Percentiles rank a stretch among this genome's conserved stretches.
These are phyloP conservation scores for Mythimna pallens DNA, from an alignment of 2,888 invertebrate genomes.

Conservation along the genomic window DNA sequence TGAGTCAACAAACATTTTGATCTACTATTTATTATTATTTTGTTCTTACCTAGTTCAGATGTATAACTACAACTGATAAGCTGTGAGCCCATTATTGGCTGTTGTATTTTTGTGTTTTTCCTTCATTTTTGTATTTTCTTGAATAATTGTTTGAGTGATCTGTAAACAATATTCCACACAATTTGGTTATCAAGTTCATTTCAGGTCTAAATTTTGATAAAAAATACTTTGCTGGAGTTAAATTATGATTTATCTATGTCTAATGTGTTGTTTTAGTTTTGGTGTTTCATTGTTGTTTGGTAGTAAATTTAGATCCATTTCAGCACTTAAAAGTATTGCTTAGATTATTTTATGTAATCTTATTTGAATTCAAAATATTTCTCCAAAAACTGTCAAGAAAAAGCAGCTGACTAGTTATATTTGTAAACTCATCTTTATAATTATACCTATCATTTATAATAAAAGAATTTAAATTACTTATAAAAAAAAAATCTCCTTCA, in stretches of 20 bases:
- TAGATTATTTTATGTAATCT: background rate
- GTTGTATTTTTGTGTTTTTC: background rate
- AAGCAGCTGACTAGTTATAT: background rate
- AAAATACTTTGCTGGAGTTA: background rate
- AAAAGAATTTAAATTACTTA: too few species aligned
- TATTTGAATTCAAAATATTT: background rate
- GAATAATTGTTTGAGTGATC: background rate
- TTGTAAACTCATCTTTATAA: background rate
- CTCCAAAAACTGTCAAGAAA: background rate
- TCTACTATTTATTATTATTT: background rate
- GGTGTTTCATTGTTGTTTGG: background rate
- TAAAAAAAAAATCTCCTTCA: too few species aligned
- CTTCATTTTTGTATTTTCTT: background rate
- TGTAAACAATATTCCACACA: background rate
- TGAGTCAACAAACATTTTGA: slow-evolving; percentile 82
- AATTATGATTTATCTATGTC: background rate
- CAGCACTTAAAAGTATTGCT: background rate
- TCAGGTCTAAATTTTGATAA: background rate
- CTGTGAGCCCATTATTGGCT: background rate
- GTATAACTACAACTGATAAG: background rate
- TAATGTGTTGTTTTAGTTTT: background rate
- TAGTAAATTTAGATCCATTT: background rate
- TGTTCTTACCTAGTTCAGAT: background rate
- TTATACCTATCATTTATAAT: too few species aligned
- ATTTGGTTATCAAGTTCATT: slow-evolving; percentile 10